phyloP scores from a whole-genome alignment of 2,113 vertebrate species.

The Narcine bancroftii region DNA sequence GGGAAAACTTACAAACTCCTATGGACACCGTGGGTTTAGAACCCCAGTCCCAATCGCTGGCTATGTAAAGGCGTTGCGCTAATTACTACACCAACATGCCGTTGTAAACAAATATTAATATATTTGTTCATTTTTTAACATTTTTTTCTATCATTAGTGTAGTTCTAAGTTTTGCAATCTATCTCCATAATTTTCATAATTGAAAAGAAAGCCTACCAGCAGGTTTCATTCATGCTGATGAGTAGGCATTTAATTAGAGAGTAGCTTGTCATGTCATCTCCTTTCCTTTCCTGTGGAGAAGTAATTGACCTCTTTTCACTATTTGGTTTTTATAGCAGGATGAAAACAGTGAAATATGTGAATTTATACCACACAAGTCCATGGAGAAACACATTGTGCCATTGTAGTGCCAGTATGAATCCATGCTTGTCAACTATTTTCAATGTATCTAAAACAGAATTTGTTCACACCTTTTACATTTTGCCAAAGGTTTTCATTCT shows the following conservation, averaged over 20 bases:
- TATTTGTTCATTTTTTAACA: not conserved
- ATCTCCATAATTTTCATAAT: not conserved
- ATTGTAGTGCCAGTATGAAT: too few relatives aligned
- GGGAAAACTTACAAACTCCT: too few relatives aligned
- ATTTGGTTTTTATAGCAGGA: not conserved
- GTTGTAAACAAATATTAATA: not conserved
- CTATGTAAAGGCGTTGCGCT: too few relatives aligned
- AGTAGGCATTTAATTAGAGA: not conserved
- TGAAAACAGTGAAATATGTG: not conserved
- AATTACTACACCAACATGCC: too few relatives aligned
- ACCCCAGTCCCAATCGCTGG: too few relatives aligned
- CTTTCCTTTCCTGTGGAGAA: not conserved
- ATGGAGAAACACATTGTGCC: not conserved
- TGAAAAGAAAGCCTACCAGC: not conserved
- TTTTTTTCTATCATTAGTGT: not conserved
- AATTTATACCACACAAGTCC: not conserved
- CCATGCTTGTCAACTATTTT: not conserved
- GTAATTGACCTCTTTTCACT: not conserved
- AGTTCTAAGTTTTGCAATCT: not conserved
- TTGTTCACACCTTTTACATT: not conserved
- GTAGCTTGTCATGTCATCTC: not conserved
- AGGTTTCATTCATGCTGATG: constrained; percentile 10
- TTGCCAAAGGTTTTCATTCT: not conserved
- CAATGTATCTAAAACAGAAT: not conserved
- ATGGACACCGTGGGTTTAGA: too few relatives aligned